Evolutionary conservation across 1,140 invertebrate genomes (phyloP), one percentile per base, ranked within the genome.

Genomic region (Saccostrea echinata): DNA sequence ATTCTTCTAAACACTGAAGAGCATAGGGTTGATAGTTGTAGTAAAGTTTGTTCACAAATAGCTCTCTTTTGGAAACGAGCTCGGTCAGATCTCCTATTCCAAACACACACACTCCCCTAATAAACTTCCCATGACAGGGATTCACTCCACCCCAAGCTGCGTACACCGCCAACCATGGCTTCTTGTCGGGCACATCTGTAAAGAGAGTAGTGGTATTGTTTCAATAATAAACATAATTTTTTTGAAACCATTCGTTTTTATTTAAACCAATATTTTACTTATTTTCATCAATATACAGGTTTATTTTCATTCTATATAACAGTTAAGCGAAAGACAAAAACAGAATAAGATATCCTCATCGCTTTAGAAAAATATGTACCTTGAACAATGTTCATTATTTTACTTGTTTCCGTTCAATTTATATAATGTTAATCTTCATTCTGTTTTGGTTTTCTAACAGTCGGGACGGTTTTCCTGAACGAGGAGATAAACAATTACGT

Each of bases 21-120:
- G 92, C 91, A 27, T 91, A 76, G 0, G 91, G 93, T 76, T 95
- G 91, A 90, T 90, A 92, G 51, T 92, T 87, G 18, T 88, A 27
- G 82, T 93, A 93, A 88, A 94, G 94, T 85, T 94, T 94, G 90
- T 94, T 94, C 27, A 90, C 93, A 88, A 94, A 94, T 13, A 94
- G 84, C 84, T 94, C 92, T 53, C 89, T 88, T 35, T 91, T 86
- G 1, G 81, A 86, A 0, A 92, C 82, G 0, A 94, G 88, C 35
- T 88, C 81, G 0, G 91, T 90, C 0, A 95, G 86, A 86, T 94
- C 93, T 33, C 91, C 92, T 1, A 92, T 87, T 16, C 93, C 92
- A 89, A 93, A 93, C 43, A 94, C 91, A 88, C 94, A 94, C 18
- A 94, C 88, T 3, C 90, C 89, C 3, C 91, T 90, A 2, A 92